Evolutionary conservation across 1,140 invertebrate species (phyloP).

Genomic region (Heliconius hermathena): DNA sequence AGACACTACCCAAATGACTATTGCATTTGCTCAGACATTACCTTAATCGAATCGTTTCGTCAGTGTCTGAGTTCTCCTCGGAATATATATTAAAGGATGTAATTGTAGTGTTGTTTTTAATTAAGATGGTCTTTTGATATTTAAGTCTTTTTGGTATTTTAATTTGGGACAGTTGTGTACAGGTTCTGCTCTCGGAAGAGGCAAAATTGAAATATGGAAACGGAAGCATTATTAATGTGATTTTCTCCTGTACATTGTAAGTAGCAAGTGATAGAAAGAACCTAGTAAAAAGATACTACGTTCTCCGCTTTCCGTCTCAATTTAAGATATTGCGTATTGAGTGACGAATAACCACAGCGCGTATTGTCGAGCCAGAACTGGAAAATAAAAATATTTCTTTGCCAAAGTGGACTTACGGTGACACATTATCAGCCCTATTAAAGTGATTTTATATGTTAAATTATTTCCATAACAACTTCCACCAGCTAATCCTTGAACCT

Average conservation of each 20-base stretch:
- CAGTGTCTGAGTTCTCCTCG: conserved; percentile 32
- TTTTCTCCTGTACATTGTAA: neutral
- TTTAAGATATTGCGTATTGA: neutral
- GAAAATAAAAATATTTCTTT: neutral
- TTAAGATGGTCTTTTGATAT: neutral
- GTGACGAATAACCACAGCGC: neutral
- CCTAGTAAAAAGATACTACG: neutral
- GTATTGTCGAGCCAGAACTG: neutral
- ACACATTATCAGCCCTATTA: too few species aligned
- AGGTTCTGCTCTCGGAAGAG: too few species aligned
- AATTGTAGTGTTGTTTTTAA: conserved; percentile 4
- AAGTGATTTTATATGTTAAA: too few species aligned
- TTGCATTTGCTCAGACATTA: conserved; percentile 40
- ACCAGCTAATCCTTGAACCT: too few species aligned
- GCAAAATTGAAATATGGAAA: too few species aligned
- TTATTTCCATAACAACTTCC: too few species aligned
- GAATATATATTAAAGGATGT: conserved; percentile 30
- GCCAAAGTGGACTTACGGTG: too few species aligned
- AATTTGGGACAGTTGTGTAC: too few species aligned
- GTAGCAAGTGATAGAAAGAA: too few species aligned
- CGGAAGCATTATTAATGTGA: too few species aligned
- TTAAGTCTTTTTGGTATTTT: neutral
- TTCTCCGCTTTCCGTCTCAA: neutral
- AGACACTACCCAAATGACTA: conserved; percentile 35
- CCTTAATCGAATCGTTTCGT: conserved; percentile 38